A percentile compares a stretch with the other conserved stretches of the same genome.
These are phyloP conservation scores for Helogale parvula DNA, from an alignment of 2,113 vertebrate genomes.

Conservation along the genomic window DNA sequence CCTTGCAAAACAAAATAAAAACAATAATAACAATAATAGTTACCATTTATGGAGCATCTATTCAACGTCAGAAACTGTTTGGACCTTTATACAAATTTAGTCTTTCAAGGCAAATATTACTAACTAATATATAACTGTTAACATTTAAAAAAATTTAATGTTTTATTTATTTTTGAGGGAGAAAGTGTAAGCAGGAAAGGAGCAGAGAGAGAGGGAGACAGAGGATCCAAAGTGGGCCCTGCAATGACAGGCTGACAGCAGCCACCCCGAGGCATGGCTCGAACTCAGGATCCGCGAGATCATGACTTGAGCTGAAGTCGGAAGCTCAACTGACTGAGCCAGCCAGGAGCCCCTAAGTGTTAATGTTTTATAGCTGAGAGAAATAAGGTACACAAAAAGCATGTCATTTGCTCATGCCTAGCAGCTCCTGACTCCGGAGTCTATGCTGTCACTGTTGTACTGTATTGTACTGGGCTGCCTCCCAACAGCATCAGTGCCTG, in stretches of 20 bases:
- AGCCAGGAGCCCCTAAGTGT: neutral
- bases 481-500: neutral
- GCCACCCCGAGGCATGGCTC: no score
- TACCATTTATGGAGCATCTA: neutral
- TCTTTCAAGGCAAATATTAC: neutral
- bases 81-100: neutral
- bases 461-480: neutral
- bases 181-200: no score
- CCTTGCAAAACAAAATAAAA: neutral
- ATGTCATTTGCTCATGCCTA: neutral
- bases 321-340: no score
- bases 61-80: neutral
- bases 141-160: neutral
- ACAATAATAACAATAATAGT: neutral
- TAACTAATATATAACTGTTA: neutral
- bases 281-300: no score
- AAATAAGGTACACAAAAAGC: neutral
- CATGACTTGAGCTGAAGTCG: no score
- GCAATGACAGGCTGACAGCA: no score
- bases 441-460: fast-evolving
- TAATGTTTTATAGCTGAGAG: neutral
- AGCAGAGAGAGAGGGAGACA: no score
- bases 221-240: no score
- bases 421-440: neutral
- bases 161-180: no score